phyloP scores from a whole-genome alignment of 2,113 vertebrate genomes.

The Melozone crissalis region DNA sequence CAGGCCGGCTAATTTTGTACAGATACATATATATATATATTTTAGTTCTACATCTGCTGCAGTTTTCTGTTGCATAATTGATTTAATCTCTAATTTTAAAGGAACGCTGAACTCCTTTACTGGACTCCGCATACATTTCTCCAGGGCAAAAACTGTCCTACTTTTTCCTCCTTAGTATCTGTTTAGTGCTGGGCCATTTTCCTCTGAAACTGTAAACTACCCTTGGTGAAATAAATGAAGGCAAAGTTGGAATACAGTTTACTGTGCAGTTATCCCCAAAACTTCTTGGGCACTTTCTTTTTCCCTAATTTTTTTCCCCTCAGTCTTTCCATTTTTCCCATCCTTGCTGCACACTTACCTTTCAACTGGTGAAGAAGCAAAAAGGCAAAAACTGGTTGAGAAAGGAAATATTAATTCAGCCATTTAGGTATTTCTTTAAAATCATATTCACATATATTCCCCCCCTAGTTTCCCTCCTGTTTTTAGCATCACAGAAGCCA shows the following conservation, averaged over 20 bases:
- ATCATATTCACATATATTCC: accelerated
- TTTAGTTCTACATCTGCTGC: constrained; percentile 75
- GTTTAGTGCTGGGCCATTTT: constrained; percentile 72
- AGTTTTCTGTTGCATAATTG: constrained; percentile 80
- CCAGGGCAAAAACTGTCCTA: constrained; percentile 80
- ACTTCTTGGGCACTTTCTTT: background rate
- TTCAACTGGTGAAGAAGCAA: background rate
- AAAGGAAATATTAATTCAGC: background rate
- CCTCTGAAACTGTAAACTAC: constrained; percentile 70
- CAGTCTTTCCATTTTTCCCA: background rate
- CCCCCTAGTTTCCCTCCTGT: accelerated
- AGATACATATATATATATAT: constrained; percentile 49
- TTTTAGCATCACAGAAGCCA: background rate
- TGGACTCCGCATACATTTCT: constrained; percentile 79
- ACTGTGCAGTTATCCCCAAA: constrained; percentile 31
- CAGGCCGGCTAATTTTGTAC: constrained; percentile 70
- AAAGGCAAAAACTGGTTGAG: background rate
- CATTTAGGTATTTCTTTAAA: background rate
- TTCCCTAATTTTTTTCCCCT: background rate
- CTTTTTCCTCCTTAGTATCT: constrained; percentile 76
- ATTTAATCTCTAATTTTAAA: constrained; percentile 84
- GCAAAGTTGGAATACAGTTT: constrained; percentile 71
- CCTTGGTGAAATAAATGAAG: constrained; percentile 77
- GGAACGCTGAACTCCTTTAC: constrained; percentile 75
- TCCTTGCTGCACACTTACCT: background rate